phyloP scores from a whole-genome alignment of 2,797 vertebrate species.

The Darevskia mixta region DNA sequence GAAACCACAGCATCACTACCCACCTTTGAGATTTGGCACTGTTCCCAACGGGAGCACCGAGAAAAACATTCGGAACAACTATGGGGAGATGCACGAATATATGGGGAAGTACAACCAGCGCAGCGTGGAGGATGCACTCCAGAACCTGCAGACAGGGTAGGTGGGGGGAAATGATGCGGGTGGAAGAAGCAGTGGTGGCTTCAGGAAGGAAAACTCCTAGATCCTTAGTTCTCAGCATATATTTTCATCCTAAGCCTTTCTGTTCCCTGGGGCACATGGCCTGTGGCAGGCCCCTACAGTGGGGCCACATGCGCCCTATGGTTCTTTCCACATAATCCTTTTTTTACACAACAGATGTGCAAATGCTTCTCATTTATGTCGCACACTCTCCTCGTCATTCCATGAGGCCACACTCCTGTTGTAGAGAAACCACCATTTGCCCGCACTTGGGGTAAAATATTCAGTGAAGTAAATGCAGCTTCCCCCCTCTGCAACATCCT shows the following conservation, averaged over 20 bases:
- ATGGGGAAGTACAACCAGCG: constrained; percentile 96
- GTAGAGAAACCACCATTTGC: neutral
- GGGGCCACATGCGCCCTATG: neutral
- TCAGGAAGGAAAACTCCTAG: neutral
- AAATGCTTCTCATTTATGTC: neutral
- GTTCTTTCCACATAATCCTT: neutral
- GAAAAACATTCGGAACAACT: constrained; percentile 97
- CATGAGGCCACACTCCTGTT: neutral
- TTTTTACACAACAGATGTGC: neutral
- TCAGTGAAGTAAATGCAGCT: neutral
- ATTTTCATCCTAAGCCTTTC: neutral
- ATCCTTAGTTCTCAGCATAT: neutral
- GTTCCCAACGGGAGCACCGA: constrained; percentile 96
- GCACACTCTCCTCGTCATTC: neutral
- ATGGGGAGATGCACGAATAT: constrained; percentile 95
- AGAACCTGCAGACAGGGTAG: constrained; percentile 93
- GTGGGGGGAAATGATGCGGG: constrained; percentile 44
- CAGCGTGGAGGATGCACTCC: constrained; percentile 92
- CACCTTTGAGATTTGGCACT: constrained; percentile 93
- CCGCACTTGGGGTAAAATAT: neutral
- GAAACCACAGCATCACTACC: constrained; percentile 95
- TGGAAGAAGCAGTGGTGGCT: fast-evolving
- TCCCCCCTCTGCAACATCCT: neutral
- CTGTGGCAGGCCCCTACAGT: neutral
- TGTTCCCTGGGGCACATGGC: neutral